A percentile compares a stretch with the other conserved stretches of the same genome.
These are phyloP conservation scores for Allophyes oxyacanthae DNA, from an alignment of 2,888 invertebrate species.

Conservation along the genomic window DNA sequence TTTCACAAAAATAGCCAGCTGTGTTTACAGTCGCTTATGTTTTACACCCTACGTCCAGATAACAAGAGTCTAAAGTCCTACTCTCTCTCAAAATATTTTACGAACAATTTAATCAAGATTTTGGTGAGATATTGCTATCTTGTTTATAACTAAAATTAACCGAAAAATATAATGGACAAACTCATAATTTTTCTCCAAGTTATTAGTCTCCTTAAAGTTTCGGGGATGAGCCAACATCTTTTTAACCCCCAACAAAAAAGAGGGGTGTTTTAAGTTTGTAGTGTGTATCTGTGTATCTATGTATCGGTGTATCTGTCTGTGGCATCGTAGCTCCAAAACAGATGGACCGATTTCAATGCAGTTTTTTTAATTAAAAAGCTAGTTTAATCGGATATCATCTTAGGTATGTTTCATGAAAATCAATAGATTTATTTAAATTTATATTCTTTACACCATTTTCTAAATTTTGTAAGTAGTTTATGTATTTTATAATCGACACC, in stretches of 20 bases:
- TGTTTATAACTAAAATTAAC: conserved; percentile 58
- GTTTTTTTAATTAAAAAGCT: too few relatives aligned
- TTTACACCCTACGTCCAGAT: conserved; percentile 35
- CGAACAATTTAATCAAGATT: conserved; percentile 66
- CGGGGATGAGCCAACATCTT: conserved; percentile 25
- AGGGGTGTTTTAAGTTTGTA: too few relatives aligned
- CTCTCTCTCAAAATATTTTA: conserved; percentile 58
- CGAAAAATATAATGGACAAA: conserved; percentile 44
- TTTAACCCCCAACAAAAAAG: too few relatives aligned
- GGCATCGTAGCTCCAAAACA: too few relatives aligned
- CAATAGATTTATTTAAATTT: too few relatives aligned
- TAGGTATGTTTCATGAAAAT: too few relatives aligned
- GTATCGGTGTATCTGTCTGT: too few relatives aligned
- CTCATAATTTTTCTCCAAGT: conserved; percentile 43
- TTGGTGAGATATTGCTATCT: conserved; percentile 56
- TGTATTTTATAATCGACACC: not conserved
- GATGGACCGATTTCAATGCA: too few relatives aligned
- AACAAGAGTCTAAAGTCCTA: conserved; percentile 48
- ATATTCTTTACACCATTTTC: too few relatives aligned
- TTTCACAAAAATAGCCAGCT: too few relatives aligned
- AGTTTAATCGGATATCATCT: too few relatives aligned
- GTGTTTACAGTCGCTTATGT: conserved; percentile 9
- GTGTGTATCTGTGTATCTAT: too few relatives aligned
- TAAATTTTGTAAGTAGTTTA: conserved; percentile 9
- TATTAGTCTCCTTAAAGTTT: conserved; percentile 45